Conservation (phyloP, 2,888 invertebrate species). For the Crematogaster levior region DNA sequence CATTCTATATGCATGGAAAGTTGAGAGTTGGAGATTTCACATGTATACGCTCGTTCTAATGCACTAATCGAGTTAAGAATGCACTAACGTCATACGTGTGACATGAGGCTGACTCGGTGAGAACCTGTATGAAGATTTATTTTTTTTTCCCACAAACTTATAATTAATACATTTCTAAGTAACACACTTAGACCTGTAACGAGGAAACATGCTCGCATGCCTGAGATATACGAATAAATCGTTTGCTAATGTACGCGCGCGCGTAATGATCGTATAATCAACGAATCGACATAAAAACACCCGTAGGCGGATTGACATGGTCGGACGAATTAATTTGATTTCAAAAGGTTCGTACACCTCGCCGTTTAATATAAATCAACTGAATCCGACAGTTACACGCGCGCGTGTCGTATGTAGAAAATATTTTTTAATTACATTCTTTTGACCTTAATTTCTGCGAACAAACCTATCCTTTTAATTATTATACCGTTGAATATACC, state of each 20-base stretch:
- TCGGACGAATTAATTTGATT: constrained; percentile 67
- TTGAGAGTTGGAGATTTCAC: constrained; percentile 47
- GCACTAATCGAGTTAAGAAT: constrained; percentile 60
- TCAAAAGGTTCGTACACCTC: constrained; percentile 48
- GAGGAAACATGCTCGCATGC: constrained; percentile 24
- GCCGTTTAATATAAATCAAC: constrained; percentile 63
- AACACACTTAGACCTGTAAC: constrained; percentile 13
- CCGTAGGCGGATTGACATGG: constrained; percentile 69
- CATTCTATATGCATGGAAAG: constrained; percentile 62
- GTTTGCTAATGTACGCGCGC: constrained; percentile 48
- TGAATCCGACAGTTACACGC: constrained; percentile 56
- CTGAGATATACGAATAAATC: constrained; percentile 53
- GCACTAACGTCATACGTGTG: constrained; percentile 43
- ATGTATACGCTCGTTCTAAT: constrained; percentile 55
- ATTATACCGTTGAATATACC: constrained; percentile 31
- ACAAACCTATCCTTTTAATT: constrained; percentile 29
- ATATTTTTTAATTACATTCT: constrained; percentile 29
- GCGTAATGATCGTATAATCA: constrained; percentile 47
- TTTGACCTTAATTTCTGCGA: constrained; percentile 27
- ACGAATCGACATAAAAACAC: constrained; percentile 53
- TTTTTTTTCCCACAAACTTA: constrained; percentile 41
- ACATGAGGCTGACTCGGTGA: constrained; percentile 29
- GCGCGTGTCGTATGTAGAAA: constrained; percentile 25
- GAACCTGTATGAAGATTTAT: constrained; percentile 54
- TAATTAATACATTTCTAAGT: constrained; percentile 68